phyloP scores from a whole-genome alignment of 2,797 vertebrate genomes.

The Anomalospiza imberbis region DNA sequence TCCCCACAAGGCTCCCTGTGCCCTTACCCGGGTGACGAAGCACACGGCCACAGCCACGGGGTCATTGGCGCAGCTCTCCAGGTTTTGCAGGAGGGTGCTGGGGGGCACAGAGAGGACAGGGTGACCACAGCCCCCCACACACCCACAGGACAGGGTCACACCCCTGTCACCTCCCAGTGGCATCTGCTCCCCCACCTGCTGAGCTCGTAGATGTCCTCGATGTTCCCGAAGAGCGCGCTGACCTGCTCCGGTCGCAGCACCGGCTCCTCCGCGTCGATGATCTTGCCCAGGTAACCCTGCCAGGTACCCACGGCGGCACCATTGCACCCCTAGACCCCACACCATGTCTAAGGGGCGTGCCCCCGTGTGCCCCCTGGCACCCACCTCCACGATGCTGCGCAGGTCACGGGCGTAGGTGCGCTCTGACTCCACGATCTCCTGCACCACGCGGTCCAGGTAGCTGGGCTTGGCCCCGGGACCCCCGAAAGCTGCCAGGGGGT shows the following conservation, averaged over 20 bases:
- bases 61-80: conserved; percentile 89
- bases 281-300: conserved; percentile 94
- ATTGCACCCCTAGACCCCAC: neutral
- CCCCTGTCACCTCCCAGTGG: neutral
- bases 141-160: fast-evolving
- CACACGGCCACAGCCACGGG: conserved; percentile 91
- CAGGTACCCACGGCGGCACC: fast-evolving
- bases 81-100: conserved; percentile 89
- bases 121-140: neutral
- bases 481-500: conserved; percentile 75
- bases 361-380: neutral
- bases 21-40: conserved; percentile 90
- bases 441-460: conserved; percentile 91
- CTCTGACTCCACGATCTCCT: conserved; percentile 96
- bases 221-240: conserved; percentile 93
- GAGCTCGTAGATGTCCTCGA: conserved; percentile 95
- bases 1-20: neutral
- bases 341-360: fast-evolving
- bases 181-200: conserved; percentile 83
- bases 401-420: conserved; percentile 92
- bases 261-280: conserved; percentile 86
- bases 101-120: neutral
- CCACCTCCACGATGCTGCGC: conserved; percentile 93
- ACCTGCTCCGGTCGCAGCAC: conserved; percentile 91
- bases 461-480: conserved; percentile 79